phyloP scores from a whole-genome alignment of 2,113 vertebrate species.

The Colius striatus region DNA sequence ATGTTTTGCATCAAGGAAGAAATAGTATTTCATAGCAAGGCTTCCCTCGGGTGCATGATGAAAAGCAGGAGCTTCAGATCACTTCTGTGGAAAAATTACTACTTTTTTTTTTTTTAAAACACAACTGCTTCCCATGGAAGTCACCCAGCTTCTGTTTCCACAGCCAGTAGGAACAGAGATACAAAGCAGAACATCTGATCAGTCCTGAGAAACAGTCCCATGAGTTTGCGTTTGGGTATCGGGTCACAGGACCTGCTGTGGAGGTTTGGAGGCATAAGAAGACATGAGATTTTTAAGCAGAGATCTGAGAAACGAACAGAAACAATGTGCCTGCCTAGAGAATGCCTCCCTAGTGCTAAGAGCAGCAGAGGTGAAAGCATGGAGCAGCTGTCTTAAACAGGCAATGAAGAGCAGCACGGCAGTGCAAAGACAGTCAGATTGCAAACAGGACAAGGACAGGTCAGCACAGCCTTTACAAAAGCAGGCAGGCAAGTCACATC shows the following conservation, averaged over 20 bases:
- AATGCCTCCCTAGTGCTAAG: neutral
- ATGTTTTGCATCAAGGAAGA: neutral
- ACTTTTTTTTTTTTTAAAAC: neutral
- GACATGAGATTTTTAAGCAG: neutral
- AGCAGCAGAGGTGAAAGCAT: neutral
- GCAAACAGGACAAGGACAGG: neutral
- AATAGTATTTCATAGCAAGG: neutral
- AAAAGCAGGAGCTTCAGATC: slow-evolving; percentile 13
- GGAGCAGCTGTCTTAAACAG: neutral
- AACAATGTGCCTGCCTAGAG: neutral
- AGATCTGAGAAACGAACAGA: neutral
- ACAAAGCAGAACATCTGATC: neutral
- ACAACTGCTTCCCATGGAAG: neutral
- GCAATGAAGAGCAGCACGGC: neutral
- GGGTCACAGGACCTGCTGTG: neutral
- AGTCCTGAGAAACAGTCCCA: neutral
- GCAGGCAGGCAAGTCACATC: neutral
- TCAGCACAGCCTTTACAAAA: neutral
- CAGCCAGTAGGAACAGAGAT: neutral
- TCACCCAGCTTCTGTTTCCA: neutral
- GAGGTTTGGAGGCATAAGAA: neutral
- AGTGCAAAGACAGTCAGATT: neutral
- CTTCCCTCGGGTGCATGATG: neutral
- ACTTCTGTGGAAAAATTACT: neutral
- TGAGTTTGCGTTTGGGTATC: neutral